Base-by-base conservation (phyloP, 2,888 invertebrate genomes). In the Lasius platythorax region DNA sequence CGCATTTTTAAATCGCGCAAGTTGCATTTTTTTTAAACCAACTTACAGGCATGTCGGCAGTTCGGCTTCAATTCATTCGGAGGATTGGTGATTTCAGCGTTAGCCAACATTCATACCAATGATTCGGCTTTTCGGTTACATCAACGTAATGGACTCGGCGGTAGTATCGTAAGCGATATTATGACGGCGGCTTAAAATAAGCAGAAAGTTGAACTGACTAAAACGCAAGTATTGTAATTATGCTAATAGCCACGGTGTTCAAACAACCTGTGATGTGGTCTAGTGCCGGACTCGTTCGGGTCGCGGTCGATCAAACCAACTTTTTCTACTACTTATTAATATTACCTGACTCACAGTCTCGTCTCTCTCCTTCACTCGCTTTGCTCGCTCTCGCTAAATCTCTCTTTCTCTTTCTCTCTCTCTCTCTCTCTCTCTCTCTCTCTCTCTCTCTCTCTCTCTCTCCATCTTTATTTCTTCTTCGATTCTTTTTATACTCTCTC, bases 241-340 rank as follows among this genome's bases (percentile, higher is more conserved):
- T 94, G 94, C 95, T 95, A 95, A 95, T 93, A 94, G 95, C 94
- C 93, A 93, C 91, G 92, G 91, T 88, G 91, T 92, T 91, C 92
- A 87, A 89, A 92, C 87, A 89, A 87, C 89, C 93, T 94, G 94
- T 94, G 94, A 94, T 94, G 94, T 94, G 94, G 89, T 89, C 90
- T 87, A 87, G 87, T 83, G 87, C 87, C 82, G 90, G 90, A 86
- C 87, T 84, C 86, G 87, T 78, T 88, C 89, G 87, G 91, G 92
- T 91, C 89, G 50, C 50, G 91, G 91, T 93, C 94, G 94, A 94
- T 94, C 94, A 93, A 94, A 94, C 94, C 93, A 94, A 94, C 63
- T 93, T 94, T 94, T 94, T 93, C 93, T 93, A 92, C 94, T 93
- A 95, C 94, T 94, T 94, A 94, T 94, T 94, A 95, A 95, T 94